These are phyloP conservation scores for Takifugu rubripes DNA, from an alignment of 2,797 vertebrate species.

Conservation along the genomic window DNA sequence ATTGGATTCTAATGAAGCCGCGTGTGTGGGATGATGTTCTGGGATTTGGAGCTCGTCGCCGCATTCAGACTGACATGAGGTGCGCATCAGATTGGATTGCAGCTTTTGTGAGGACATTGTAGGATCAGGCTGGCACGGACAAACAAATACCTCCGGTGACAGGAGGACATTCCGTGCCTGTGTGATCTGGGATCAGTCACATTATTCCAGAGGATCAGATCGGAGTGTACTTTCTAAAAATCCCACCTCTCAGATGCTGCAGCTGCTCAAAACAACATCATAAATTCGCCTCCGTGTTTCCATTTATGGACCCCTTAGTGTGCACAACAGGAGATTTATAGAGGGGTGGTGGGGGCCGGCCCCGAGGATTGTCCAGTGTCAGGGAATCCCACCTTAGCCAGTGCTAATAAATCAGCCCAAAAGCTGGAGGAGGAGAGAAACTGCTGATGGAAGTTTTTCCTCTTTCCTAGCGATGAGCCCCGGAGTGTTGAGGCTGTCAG, in stretches of 20 bases:
- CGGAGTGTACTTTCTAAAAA: conserved; percentile 8
- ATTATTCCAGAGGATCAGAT: conserved; percentile 48
- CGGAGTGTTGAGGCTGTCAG: conserved; percentile 52
- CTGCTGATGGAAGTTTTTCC: conserved; percentile 69
- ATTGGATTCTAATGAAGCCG: conserved; percentile 58
- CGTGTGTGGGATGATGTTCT: conserved; percentile 52
- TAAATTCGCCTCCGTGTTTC: conserved; percentile 18
- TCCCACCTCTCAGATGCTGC: conserved; percentile 12
- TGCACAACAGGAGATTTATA: conserved; percentile 34
- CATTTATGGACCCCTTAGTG: conserved; percentile 24
- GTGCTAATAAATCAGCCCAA: conserved; percentile 67
- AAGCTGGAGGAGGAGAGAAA: conserved; percentile 63
- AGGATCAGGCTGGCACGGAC: conserved; percentile 22
- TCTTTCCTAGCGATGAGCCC: conserved; percentile 46
- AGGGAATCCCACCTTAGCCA: conserved; percentile 67
- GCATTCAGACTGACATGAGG: conserved; percentile 45
- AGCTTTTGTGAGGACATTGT: conserved; percentile 37
- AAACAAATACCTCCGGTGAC: conserved; percentile 16
- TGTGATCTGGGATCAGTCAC: conserved; percentile 30
- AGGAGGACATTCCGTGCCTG: conserved; percentile 33
- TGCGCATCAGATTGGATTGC: conserved; percentile 48
- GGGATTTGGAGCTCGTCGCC: conserved; percentile 17
- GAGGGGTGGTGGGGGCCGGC: conserved; percentile 27
- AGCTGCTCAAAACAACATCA: conserved; percentile 17
- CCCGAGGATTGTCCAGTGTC: conserved; percentile 51